Base-by-base conservation (phyloP, 2,113 vertebrate genomes). In the Anseranas semipalmata region DNA sequence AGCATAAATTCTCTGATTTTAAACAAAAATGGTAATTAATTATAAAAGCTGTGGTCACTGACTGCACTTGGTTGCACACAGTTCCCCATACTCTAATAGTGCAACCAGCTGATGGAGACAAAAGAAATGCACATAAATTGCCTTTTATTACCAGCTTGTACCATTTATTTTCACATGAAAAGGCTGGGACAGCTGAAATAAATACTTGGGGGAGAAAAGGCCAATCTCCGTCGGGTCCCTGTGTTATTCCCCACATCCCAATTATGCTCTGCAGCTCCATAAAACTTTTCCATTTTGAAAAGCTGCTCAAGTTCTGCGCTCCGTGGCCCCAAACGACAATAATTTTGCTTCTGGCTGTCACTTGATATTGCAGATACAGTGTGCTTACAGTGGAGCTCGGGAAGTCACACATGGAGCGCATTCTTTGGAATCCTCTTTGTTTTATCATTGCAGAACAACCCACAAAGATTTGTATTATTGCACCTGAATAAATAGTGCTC, bases 401-500 rank as follows among this genome's bases (percentile, higher is more conserved):
- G 91, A 87, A 97, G 95, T 97, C 98, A 83, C 98, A 98, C 96
- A 97, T 96, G 97, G 98, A 98, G 93, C 30, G 94, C 98, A 98
- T 99, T 99, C 98, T 98, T 99, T 97, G 98, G 97, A 98, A 98
- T 98, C 97, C 89, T 98, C 97, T 98, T 98, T 98, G 98, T 99
- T 99, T 99, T 98, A 98, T 98, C 98, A 97, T 92, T 93, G 96
- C 92, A 86, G 98, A 98, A 95, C 98, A 98, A 86, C 97, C 98
- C 76, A 91, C 96, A 95, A 97, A 96, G 97, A 97, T 98, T 98
- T 98, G 98, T 99, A 94, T 98, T 99, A 98, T 98, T 98, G 98
- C 99, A 99, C 99, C 99, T 99, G 99, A 99, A 98, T 98, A 99
- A 99, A 99, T 98, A 99, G 92, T 85, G 98, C 97, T 98, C 96